Base-by-base conservation (phyloP, 1,140 invertebrate species). In the Drosophila pandora region DNA sequence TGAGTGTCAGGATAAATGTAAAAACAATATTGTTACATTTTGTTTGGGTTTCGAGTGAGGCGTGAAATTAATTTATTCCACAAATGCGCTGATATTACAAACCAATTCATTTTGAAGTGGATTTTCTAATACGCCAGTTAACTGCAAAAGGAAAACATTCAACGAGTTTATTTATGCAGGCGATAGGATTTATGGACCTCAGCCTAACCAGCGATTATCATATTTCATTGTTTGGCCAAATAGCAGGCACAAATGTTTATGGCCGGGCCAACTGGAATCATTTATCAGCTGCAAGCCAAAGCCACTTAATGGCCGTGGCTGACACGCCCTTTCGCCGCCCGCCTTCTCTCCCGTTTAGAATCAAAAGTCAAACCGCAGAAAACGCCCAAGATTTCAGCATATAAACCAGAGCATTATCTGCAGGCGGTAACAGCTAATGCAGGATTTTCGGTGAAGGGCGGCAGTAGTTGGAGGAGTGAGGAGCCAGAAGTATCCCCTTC, bases 211-310 rank as follows among this genome's bases (percentile, higher is more conserved):
- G 60, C 53, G 71, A 75, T 76, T 76, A 69, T 76, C 72, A 69
- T 76, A 76, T 68, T 76, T 76, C 72, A 76, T 76, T 76, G 67
- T 69, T 69, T 70, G 64, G 52, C 67, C 52, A 49, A 39, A 69
- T 56, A 65, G 65, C 47, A 64, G 53, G 45, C 49, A 28, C 70
- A 57, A 74, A 59, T 75, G 71, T 76, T 67, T 67, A 76, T 75
- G 49, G 55, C 61, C 70, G 25, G 61, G 39, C 57, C 67, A 75
- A 67, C 72, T 59, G 72, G 52, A 50, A 58, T 67, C 73, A 75
- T 76, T 76, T 76, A 76, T 76, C 73, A 76, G 72, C 55, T 76
- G 71, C 72, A 76, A 76, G 54, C 71, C 37, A 67, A 76, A 76
- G 71, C 71, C 72, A 76, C 71, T 76, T 67, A 75, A 76, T 75